These are phyloP conservation scores for Drosophila glabriapex DNA, from an alignment of 2,888 invertebrate genomes.

Conservation along the genomic window DNA sequence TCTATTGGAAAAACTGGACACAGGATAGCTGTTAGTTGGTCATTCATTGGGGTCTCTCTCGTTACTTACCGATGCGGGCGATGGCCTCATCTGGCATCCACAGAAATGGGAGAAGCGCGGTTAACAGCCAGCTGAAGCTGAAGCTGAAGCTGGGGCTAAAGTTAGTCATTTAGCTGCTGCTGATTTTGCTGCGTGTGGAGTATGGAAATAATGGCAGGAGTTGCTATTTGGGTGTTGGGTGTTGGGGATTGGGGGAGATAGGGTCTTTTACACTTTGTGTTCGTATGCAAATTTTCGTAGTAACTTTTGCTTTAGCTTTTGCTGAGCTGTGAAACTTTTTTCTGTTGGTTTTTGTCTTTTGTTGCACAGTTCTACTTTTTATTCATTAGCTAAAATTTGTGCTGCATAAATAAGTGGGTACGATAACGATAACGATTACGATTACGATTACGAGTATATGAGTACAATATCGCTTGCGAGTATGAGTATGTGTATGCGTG, in stretches of 20 bases:
- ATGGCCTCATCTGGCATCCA: slow-evolving; percentile 79
- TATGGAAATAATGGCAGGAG: background rate
- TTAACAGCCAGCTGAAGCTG: slow-evolving; percentile 56
- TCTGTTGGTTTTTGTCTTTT: background rate
- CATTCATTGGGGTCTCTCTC: slow-evolving; percentile 7
- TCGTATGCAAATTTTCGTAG: slow-evolving; percentile 42
- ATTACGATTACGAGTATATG: slow-evolving; percentile 40
- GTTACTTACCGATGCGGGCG: slow-evolving; percentile 84
- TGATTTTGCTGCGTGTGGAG: slow-evolving; percentile 10
- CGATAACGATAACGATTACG: slow-evolving; percentile 59
- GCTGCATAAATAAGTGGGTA: slow-evolving; percentile 79
- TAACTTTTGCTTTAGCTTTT: slow-evolving; percentile 56
- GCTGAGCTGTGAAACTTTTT: slow-evolving; percentile 57
- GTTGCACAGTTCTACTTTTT: slow-evolving; percentile 73
- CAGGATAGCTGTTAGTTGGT: slow-evolving; percentile 36
- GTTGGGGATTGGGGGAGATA: background rate
- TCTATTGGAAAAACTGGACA: background rate
- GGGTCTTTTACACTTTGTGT: slow-evolving; percentile 24
- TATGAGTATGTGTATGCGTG: slow-evolving; percentile 2
- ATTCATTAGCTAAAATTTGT: slow-evolving; percentile 78
- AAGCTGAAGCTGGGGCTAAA: slow-evolving; percentile 46
- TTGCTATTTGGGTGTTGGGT: background rate
- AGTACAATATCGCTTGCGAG: slow-evolving; percentile 33
- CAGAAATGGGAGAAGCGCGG: slow-evolving; percentile 67
- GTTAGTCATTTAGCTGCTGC: slow-evolving; percentile 62